A percentile compares a stretch with the other conserved stretches of the same genome.
Conservation (phyloP, 2,888 invertebrate genomes). For the Zonitis immaculata region DNA sequence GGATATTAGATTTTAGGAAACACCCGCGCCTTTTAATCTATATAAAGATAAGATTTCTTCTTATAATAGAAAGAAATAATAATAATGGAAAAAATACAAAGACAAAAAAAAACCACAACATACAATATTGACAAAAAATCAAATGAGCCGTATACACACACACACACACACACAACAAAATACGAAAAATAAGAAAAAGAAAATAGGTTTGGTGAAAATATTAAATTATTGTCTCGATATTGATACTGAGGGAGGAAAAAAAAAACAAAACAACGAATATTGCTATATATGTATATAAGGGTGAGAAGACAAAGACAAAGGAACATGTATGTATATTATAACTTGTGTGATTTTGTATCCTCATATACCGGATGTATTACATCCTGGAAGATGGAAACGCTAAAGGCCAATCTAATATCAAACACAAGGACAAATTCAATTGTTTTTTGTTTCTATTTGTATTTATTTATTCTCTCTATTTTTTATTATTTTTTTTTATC, state of each 20-base stretch:
- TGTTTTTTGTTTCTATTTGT: background rate
- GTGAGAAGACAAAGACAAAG: no score
- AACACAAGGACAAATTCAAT: background rate
- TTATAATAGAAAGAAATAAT: slow-evolving; percentile 2
- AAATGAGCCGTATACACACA: background rate
- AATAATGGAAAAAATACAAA: slow-evolving; percentile 1
- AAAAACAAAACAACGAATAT: background rate
- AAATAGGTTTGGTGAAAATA: background rate
- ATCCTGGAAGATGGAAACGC: background rate
- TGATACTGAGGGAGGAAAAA: slow-evolving; percentile 1
- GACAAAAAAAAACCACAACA: background rate
- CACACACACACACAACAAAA: background rate
- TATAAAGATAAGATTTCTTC: slow-evolving; percentile 9
- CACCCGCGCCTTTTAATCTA: slow-evolving; percentile 11
- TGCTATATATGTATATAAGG: no score
- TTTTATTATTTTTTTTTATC: no score
- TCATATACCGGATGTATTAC: background rate
- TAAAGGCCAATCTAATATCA: slow-evolving; percentile 1
- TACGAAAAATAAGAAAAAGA: background rate
- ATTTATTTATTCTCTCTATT: no score
- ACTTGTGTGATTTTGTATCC: background rate
- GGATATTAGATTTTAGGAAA: slow-evolving; percentile 12
- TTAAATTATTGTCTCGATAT: slow-evolving; percentile 8
- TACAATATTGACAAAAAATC: background rate
- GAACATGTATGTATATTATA: background rate